Base-by-base conservation (phyloP, 2,888 invertebrate genomes). In the Callimorpha dominula region DNA sequence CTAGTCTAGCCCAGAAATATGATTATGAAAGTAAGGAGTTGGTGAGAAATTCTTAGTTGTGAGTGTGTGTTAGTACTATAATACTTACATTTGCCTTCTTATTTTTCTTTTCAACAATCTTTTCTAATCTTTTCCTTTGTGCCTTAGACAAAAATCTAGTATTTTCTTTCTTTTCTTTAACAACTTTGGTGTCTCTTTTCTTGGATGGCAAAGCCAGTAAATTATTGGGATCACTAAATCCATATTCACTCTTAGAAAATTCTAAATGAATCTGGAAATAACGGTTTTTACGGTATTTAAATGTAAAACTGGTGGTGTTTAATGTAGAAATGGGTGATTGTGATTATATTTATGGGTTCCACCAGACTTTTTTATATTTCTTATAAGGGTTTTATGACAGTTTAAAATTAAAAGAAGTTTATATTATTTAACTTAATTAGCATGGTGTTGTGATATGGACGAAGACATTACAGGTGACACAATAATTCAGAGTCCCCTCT, bases 21-120 rank as follows among this genome's bases (percentile, higher is more conserved):
- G 1, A 31, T 31, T 31, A 31, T 2, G 2, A 31, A 31, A 31
- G 31, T 31, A 31, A 31, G 31, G 31, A 31, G 31, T 31, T 31
- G 31, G n/a, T n/a, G n/a, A n/a, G 31, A 14, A 40, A 15, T 40
- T 62, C 31, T 40, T 40, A 15, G 0, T 42, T 15, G 0, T 42
- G 9, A n/a, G 2, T 31, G 2, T 31, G 31, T 31, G 31, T 31
- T 31, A 31, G 11, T 40, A 15, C 31, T 40, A 14, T 20, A 17
- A 89, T 71, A 88, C 96, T 96, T 96, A 99, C 99, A 89, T 98
- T 97, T 89, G 97, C 97, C 89, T 99, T 99, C 87, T 99, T 99
- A 86, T 98, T 97, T 89, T 99, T 99, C 81, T 97, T 97, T 67
- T 99, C 98, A 0, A 99, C 97, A 87, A 99, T 97, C 92, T 98